A percentile compares a stretch with the other conserved stretches of the same genome.
Evolutionary conservation across 2,888 invertebrate species (phyloP).

Genomic region (Agrochola lychnidis): DNA sequence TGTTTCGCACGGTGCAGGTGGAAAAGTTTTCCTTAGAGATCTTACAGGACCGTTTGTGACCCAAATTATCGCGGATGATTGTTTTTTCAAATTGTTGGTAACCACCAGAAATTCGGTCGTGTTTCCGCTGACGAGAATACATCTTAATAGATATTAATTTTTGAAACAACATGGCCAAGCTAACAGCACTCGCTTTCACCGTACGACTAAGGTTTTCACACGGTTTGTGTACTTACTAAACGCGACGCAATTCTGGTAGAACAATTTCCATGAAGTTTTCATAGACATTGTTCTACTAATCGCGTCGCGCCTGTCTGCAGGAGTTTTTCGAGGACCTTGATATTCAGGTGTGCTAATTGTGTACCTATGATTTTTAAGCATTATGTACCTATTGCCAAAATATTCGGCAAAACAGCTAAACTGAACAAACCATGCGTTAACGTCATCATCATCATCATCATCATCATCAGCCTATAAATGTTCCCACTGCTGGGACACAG

Average conservation of each 20-base stretch:
- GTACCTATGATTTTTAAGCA: not conserved
- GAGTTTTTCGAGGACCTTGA: not conserved
- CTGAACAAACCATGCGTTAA: not conserved
- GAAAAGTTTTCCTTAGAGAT: not conserved
- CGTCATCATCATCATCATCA: no score
- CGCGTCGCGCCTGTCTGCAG: not conserved
- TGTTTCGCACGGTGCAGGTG: not conserved
- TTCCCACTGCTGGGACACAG: no score
- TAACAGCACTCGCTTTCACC: constrained; percentile 37
- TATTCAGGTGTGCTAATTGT: constrained; percentile 16
- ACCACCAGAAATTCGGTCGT: constrained; percentile 40
- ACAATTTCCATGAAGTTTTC: not conserved
- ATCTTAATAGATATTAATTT: constrained; percentile 48
- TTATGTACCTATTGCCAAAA: not conserved
- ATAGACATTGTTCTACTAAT: not conserved
- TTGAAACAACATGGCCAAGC: constrained; percentile 40
- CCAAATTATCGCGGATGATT: not conserved
- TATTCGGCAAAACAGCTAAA: not conserved
- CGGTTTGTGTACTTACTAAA: constrained; percentile 18
- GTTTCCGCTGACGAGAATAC: constrained; percentile 41
- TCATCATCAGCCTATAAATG: no score
- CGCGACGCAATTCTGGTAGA: not conserved
- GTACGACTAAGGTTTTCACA: constrained; percentile 47
- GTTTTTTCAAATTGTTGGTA: constrained; percentile 28
- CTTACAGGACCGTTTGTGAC: not conserved